Evolutionary conservation across 2,113 vertebrate species (phyloP), one percentile per base, ranked within the genome.

Genomic region (Calcarius ornatus): DNA sequence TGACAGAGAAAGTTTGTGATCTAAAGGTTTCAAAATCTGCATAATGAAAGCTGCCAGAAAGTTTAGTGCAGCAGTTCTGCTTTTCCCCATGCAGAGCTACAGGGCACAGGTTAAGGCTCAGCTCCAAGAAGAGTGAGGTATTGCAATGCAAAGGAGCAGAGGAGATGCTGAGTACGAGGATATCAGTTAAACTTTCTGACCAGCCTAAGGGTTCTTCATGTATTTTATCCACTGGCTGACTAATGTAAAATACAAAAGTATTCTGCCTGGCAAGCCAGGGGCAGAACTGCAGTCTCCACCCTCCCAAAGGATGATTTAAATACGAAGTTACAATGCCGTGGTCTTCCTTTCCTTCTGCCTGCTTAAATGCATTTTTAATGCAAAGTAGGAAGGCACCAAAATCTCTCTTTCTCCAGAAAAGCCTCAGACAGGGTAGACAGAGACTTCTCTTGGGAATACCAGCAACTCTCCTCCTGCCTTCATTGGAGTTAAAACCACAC

Each of bases 201-300:
- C 72, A 60, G 54, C 79, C 64, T 59, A 66, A 70, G 30, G 50
- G 48, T 35, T 78, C 35, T 71, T 88, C 47, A 11, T 33, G 51
- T 69, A 35, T 79, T 92, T 81, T 78, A 86, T 71, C 51, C 51
- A 37, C 61, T 37, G 70, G 31, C 57, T 86, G 85, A 94, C 60
- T 83, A 92, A 92, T 31, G 51, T 42, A 64, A 91, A 91, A 88
- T 43, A 91, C 51, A 86, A 75, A 95, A 92, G n/a, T 42, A 47
- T 66, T 73, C 79, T 95, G 63, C 64, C 51, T 88, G 53, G 61
- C 42, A 84, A 94, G 77, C 25, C 13, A 71, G 63, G 72, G 75
- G 76, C 31, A 35, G 61, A 86, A 28, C 80, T 59, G 56, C 64
- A 70, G 88, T 30, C 68, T 94, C 80, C 37, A 64, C 80, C 47